phyloP scores from a whole-genome alignment of 2,113 vertebrate species.

The Antennarius striatus region DNA sequence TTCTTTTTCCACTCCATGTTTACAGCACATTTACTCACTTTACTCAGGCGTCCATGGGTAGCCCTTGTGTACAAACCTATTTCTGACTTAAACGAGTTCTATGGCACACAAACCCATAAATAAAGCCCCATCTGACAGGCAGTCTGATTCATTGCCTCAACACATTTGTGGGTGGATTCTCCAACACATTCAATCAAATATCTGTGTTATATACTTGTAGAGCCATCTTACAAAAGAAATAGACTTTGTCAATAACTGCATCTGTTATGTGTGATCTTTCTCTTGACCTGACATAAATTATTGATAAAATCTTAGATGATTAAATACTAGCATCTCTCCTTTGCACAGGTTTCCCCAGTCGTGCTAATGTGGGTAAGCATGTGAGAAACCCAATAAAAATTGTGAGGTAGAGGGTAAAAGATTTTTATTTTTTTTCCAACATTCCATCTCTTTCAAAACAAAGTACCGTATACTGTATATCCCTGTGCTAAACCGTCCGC shows the following conservation, averaged over 20 bases:
- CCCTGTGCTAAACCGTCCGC: neutral
- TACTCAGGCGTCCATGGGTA: neutral
- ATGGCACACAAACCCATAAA: neutral
- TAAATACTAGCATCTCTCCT: neutral
- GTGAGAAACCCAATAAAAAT: too few species aligned
- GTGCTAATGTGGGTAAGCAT: too few species aligned
- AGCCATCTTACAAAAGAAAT: neutral
- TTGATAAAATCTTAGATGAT: neutral
- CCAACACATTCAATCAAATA: neutral
- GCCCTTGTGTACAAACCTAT: neutral
- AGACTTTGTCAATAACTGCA: neutral
- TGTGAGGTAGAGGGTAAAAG: too few species aligned
- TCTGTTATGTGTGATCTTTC: neutral
- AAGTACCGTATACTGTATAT: neutral
- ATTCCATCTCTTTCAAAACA: too few species aligned
- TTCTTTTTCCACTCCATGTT: neutral
- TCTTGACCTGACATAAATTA: neutral
- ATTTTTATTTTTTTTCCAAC: too few species aligned
- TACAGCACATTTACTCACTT: neutral
- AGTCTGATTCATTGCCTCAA: slow-evolving; percentile 1
- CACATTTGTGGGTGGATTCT: neutral
- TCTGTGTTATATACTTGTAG: neutral
- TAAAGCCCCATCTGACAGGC: neutral
- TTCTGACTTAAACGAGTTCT: neutral
- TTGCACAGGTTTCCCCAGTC: too few species aligned